phyloP scores from a whole-genome alignment of 2,797 vertebrate genomes.

The Darevskia nairensis region DNA sequence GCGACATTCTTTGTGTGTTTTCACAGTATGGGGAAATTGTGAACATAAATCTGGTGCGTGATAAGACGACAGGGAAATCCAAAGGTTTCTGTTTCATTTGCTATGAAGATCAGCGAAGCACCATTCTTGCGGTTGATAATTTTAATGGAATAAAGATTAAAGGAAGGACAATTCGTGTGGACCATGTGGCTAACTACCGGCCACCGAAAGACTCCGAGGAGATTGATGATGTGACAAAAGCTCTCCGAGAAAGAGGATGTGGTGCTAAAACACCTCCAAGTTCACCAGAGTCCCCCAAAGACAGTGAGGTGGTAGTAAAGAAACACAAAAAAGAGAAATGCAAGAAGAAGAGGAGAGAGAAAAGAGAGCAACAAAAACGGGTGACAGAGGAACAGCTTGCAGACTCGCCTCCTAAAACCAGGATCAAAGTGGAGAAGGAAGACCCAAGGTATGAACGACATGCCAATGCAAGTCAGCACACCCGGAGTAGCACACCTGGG shows the following conservation, averaged over 20 bases:
- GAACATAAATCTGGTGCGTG: conserved; percentile 94
- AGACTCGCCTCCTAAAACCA: conserved; percentile 55
- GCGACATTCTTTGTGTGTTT: conserved; percentile 94
- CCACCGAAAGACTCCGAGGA: conserved; percentile 91
- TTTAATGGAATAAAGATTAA: conserved; percentile 98
- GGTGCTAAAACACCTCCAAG: conserved; percentile 75
- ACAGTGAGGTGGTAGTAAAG: conserved; percentile 71
- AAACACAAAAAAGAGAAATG: conserved; percentile 87
- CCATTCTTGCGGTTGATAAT: conserved; percentile 93
- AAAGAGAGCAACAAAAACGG: conserved; percentile 52
- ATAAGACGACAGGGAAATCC: conserved; percentile 94
- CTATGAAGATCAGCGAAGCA: conserved; percentile 96
- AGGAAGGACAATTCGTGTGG: conserved; percentile 92
- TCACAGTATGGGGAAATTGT: conserved; percentile 97
- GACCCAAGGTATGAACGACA: conserved; percentile 81
- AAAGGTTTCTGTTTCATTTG: conserved; percentile 97
- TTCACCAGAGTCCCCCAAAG: conserved; percentile 77
- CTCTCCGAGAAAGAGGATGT: conserved; percentile 87
- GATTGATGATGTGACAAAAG: conserved; percentile 86
- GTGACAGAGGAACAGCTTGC: conserved; percentile 44
- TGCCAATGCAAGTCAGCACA: conserved; percentile 58
- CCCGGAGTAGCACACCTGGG: not conserved
- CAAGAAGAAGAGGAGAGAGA: conserved; percentile 69
- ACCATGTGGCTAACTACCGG: conserved; percentile 92
- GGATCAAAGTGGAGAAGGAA: conserved; percentile 85